phyloP scores from a whole-genome alignment of 2,797 vertebrate genomes.

The Phyllotis vaccarum region DNA sequence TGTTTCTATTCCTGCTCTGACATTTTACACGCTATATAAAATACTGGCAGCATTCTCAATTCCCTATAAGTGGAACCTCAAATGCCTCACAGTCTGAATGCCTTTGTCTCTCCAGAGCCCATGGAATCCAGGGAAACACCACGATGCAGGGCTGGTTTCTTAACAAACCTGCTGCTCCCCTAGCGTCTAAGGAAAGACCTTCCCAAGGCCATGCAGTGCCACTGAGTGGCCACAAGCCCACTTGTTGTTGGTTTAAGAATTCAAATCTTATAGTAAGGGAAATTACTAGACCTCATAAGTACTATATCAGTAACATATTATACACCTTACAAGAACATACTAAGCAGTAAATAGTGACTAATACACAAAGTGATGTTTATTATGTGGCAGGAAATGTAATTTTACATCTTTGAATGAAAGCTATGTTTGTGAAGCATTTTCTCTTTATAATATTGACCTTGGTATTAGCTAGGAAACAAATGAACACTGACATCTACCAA shows the following conservation, averaged over 20 bases:
- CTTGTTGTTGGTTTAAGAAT: conserved; percentile 36
- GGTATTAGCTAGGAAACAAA: conserved; percentile 40
- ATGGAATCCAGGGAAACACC: background rate
- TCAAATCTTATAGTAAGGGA: conserved; percentile 29
- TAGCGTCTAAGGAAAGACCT: conserved; percentile 12
- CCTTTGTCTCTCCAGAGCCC: conserved; percentile 47
- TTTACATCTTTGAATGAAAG: conserved; percentile 27
- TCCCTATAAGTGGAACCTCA: conserved; percentile 58
- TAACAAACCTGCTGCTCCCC: conserved; percentile 6
- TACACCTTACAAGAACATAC: conserved; percentile 5
- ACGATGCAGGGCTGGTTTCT: conserved; percentile 40
- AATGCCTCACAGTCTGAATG: conserved; percentile 45
- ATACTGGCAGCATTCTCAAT: conserved; percentile 13
- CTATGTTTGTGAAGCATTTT: conserved; percentile 9
- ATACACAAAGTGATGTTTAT: conserved; percentile 19
- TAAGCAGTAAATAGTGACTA: background rate
- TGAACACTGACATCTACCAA: background rate
- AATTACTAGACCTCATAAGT: background rate
- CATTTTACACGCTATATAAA: conserved; percentile 64
- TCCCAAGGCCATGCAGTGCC: conserved; percentile 18
- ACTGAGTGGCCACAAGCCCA: background rate
- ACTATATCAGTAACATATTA: background rate
- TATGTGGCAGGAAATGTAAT: conserved; percentile 54
- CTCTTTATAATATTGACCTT: background rate
- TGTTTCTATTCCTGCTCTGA: conserved; percentile 56